Evolutionary conservation across 2,888 invertebrate genomes (phyloP), one percentile per base, ranked within the genome.

Genomic region (Tryphoninae sp.): DNA sequence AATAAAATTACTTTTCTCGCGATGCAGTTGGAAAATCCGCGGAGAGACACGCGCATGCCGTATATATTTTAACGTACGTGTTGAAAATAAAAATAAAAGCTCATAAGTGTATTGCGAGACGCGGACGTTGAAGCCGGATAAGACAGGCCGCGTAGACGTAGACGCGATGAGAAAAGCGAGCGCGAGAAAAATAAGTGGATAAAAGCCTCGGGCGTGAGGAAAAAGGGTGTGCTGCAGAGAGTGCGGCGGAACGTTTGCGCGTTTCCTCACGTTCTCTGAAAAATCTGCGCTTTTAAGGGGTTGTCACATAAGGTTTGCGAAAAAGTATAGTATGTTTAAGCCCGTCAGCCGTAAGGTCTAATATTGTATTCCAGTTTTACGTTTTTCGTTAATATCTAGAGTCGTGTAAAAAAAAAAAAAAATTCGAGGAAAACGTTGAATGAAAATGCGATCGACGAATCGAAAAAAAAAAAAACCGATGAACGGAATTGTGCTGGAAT

Each of bases 291-390:
- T 81, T 83, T 78, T 76, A 81, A 74, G 64, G 76, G 61, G 71
- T 64, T 74, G 83, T 83, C 83, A 79, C 83, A 81, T 83, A 79
- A 81, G 75, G 76, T 71, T 80, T 77, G 65, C 51, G 71, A 42
- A 80, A 80, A 75, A 65, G 65, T 67, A 67, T 49, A 74, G 19
- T 61, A 53, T 62, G 55, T 74, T 73, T 16, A 26, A 71, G 26
- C 55, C 64, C 62, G 61, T 71, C 62, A 51, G 68, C 45, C 11
- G 11, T 45, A 13, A 45, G 33, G 6, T 33, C 6, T 33, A 33
- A 33, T 33, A 33, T 6, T 6, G 33, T 33, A 33, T 33, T 33
- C 33, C 1, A 4, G 3, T 33, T 33, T 33, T 33, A 33, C 33
- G 33, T 33, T 33, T 33, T 33, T 33, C 33, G 33, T 33, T 33